These are phyloP conservation scores for Aleiodes leptofemur DNA, from an alignment of 2,888 invertebrate genomes.

Conservation along the genomic window DNA sequence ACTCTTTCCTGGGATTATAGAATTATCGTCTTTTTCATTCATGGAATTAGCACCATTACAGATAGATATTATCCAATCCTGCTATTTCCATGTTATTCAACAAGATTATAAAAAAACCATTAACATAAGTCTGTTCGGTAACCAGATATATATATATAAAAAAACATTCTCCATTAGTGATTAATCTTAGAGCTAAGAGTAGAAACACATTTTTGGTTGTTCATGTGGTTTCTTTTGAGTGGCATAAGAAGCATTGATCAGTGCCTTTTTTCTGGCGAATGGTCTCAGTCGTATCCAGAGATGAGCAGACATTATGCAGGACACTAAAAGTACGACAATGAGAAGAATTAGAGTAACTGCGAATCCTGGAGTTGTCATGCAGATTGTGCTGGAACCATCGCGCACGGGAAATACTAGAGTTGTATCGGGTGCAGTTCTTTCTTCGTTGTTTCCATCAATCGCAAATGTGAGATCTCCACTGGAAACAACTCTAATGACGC, in stretches of 20 bases:
- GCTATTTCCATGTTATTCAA: not conserved
- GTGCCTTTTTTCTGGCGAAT: slow-evolving; percentile 78
- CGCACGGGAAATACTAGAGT: slow-evolving; percentile 85
- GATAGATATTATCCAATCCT: not conserved
- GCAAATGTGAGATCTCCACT: slow-evolving; percentile 92
- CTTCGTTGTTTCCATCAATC: slow-evolving; percentile 81
- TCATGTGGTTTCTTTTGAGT: slow-evolving; percentile 66
- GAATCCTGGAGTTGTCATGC: slow-evolving; percentile 96
- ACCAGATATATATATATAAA: not conserved
- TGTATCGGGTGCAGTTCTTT: slow-evolving; percentile 78
- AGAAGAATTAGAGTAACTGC: slow-evolving; percentile 90
- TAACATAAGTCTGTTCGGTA: slow-evolving; percentile 13
- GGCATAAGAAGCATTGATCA: slow-evolving; percentile 69
- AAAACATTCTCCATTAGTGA: not conserved
- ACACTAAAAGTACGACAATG: slow-evolving; percentile 87
- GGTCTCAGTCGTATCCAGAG: slow-evolving; percentile 89
- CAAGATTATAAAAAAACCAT: not conserved
- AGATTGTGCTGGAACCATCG: slow-evolving; percentile 83
- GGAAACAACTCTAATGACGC: slow-evolving; percentile 93
- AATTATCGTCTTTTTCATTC: not conserved
- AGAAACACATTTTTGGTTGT: slow-evolving; percentile 81
- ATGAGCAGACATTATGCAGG: slow-evolving; percentile 91
- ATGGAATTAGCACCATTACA: too few relatives aligned
- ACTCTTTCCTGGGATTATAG: slow-evolving; percentile 23
- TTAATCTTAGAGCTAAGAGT: slow-evolving; percentile 77